Conservation (phyloP, 2,888 invertebrate species). For the Diogma glabrata region DNA sequence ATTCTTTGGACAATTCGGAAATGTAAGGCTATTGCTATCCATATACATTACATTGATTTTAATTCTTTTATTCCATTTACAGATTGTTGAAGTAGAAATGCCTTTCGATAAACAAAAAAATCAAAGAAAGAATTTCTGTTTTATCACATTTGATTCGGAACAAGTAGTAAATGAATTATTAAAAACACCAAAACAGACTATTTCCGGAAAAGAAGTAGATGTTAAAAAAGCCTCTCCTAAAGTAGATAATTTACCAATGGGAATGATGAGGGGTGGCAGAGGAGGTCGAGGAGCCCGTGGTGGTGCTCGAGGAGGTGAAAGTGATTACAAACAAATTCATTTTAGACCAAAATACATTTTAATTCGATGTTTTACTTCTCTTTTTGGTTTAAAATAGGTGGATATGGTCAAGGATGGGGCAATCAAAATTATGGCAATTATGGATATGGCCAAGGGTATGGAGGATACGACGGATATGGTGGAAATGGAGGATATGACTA, state of each 20-base stretch:
- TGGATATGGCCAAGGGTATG: conserved; percentile 53
- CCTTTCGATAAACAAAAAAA: conserved; percentile 96
- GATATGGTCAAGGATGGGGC: conserved; percentile 46
- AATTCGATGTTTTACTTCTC: conserved; percentile 6
- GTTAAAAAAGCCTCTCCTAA: conserved; percentile 92
- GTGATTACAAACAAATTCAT: conserved; percentile 29
- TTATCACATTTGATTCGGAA: conserved; percentile 94
- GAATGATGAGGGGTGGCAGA: conserved; percentile 49
- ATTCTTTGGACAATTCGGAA: conserved; percentile 87
- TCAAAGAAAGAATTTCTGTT: conserved; percentile 93
- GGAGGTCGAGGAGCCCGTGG: conserved; percentile 54
- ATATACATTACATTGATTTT: conserved; percentile 5
- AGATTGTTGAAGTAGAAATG: conserved; percentile 94
- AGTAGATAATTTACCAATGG: conserved; percentile 59
- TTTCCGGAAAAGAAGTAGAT: conserved; percentile 89
- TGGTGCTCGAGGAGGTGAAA: conserved; percentile 42
- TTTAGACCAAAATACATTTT: not conserved
- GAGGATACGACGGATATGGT: conserved; percentile 62
- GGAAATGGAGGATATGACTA: conserved; percentile 55
- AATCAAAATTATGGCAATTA: conserved; percentile 61
- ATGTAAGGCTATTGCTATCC: conserved; percentile 50
- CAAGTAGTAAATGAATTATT: conserved; percentile 84
- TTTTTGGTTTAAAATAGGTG: conserved; percentile 23
- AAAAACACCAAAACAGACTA: conserved; percentile 85
- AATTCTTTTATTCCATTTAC: conserved; percentile 24